Base-by-base conservation (phyloP, 2,113 vertebrate species). In the Bungarus multicinctus region DNA sequence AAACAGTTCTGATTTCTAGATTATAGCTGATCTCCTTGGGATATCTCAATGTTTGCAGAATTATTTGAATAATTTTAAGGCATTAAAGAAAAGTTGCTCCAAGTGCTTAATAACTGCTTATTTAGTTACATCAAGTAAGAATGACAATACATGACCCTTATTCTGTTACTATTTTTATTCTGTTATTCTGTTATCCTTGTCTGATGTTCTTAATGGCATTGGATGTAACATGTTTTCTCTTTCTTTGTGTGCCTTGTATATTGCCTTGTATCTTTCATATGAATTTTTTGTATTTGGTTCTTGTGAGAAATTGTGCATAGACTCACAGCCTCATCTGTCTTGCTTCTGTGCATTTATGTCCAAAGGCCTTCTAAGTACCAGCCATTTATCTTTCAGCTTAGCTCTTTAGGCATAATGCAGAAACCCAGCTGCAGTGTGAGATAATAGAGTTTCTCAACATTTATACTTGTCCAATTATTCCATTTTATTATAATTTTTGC, bases 161-260 rank as follows among this genome's bases (percentile, higher is more conserved):
- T 34, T 69, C 64, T 69, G 30, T 69, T 69, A 0, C n/a, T 30
- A 2, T 58, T 27, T 2, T 69, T 69, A 1, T 60, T 60, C 25
- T 27, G 23, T 58, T 25, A 60, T 60, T 30, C 27, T 69, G 10
- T 69, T n/a, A 69, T n/a, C 30, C 4, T 88, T 87, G 43, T 30
- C 0, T 0, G 0, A 87, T 50, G 18, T 3, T 43, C n/a, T 90
- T 64, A 47, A n/a, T 93, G 85, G 81, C 0, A 0, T 69, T 50
- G 6, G 60, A 47, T 39, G 4, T 20, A 45, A 85, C 23, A 16
- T 53, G 27, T 27, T 39, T 14, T 55, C 90, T 10, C 47, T 16
- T 89, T 23, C 7, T 58, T 45, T 52, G 23, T 22, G 47, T 52
- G 22, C 81, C 50, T 85, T 0, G 30, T n/a, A 52, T 53, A 69